These are phyloP conservation scores for Thereva unica DNA, from an alignment of 2,888 invertebrate genomes.

Conservation along the genomic window DNA sequence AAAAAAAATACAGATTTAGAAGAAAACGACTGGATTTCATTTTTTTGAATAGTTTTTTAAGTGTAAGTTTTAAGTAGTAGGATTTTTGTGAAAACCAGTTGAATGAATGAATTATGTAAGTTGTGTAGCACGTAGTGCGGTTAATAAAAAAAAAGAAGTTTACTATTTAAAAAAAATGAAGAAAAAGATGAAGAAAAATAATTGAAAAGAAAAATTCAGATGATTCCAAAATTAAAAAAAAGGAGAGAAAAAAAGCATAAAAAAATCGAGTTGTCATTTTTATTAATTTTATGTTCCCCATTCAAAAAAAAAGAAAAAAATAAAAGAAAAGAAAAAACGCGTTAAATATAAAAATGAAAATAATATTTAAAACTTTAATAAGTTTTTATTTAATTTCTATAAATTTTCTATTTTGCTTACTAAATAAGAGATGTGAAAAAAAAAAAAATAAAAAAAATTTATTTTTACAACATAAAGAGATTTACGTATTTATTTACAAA, in stretches of 20 bases:
- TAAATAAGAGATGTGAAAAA: constrained; percentile 30
- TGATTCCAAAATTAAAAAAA: background rate
- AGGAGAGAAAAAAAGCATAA: background rate
- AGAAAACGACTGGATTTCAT: constrained; percentile 22
- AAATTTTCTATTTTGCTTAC: constrained; percentile 32
- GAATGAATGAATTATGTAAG: constrained; percentile 24
- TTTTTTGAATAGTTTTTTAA: constrained; percentile 35
- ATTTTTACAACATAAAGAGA: constrained; percentile 34
- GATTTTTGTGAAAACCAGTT: constrained; percentile 14
- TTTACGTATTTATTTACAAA: constrained; percentile 39
- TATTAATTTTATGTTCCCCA: constrained; percentile 15
- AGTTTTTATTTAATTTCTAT: constrained; percentile 17
- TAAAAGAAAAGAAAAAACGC: background rate
- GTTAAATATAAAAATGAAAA: background rate
- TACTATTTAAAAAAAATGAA: constrained; percentile 1
- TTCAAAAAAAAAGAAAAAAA: background rate
- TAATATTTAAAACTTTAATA: constrained; percentile 18
- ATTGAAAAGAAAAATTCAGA: background rate
- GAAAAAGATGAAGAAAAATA: background rate
- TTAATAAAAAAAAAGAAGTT: constrained; percentile 1
- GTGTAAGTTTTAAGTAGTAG: constrained; percentile 27
- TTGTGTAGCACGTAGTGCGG: constrained; percentile 29
- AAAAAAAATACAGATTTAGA: constrained; percentile 20
- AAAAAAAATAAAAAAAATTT: constrained; percentile 18
- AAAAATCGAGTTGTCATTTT: constrained; percentile 18